Base-by-base conservation (phyloP, 2,113 vertebrate species). In the Mungos mungo region DNA sequence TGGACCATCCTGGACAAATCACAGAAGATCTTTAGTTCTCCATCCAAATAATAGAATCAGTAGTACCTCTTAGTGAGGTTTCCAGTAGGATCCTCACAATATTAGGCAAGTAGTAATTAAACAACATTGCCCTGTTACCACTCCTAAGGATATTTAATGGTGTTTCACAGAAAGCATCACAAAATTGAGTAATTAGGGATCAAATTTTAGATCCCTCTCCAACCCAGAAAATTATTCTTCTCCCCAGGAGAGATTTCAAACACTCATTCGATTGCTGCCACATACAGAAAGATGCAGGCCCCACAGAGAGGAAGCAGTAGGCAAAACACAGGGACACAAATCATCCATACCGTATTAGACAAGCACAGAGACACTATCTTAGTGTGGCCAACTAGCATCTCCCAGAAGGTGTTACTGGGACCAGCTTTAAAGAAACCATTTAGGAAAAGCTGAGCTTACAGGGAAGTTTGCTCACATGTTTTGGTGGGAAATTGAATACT, bases 151-250 rank as follows among this genome's bases (percentile, higher is more conserved):
- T 76, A 45, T 77, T 89, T 65, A 96, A 80, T 33, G 18, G 10
- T 79, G 5, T 83, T 97, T 97, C 68, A 60, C 52, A 96, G 93
- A 86, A 88, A 89, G 15, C 76, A 23, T 71, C 57, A 89, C 76
- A 63, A 50, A 93, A 96, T 45, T 97, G 79, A 85, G 21, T 95
- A 69, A 76, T 52, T 72, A 45, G 21, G 84, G 31, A 60, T 96
- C 74, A 68, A 23, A 85, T 52, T 86, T 63, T 82, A 52, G 83
- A 81, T 83, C 66, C 23, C 31, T 81, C 38, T 81, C 77, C 60
- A 86, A 92, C 27, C 54, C 41, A 82, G 68, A 29, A 92, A 95
- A 92, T 65, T 52, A 65, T 71, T 95, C 6, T 88, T 82, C 47
- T 81, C 45, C 93, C 27, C 84, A 41, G 57, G 63, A 97, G 60